Base-by-base conservation (phyloP, 1,140 invertebrate species). In the Musca vetustissima region DNA sequence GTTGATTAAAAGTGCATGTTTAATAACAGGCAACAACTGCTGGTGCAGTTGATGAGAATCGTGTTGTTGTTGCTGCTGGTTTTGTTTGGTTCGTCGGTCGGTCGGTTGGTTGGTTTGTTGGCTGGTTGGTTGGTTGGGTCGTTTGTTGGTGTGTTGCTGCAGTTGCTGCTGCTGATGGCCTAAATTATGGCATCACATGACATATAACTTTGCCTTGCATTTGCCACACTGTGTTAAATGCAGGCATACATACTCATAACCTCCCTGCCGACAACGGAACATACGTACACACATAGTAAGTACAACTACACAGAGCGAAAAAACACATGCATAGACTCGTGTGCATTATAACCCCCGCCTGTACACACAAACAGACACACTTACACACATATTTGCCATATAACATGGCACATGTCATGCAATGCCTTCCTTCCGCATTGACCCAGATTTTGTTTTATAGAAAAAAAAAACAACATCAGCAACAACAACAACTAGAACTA, bases 171-270 rank as follows among this genome's bases (percentile, higher is more conserved):
- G 49, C n/a, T 52, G 57, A 61, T 61, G 57, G 57, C 57, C 57
- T 61, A 61, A 61, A 61, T 61, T 61, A 61, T 61, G 57, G 57
- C 57, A 61, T 61, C 57, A 61, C 57, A 61, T 61, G 57, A 61
- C 57, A 61, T 61, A 61, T 36, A 61, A 61, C 49, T 61, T 61
- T 61, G 57, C 57, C 57, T 61, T 61, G 57, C 36, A 61, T 61
- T 13, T 61, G 21, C 57, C 57, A 61, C 1, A 43, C 57, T 19
- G 11, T 9, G 4, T 9, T 43, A 43, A 6, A 43, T 43, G 28
- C 57, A 61, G 17, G 13, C 22, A 55, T 13, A 9, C 53, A 55
- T 13, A 24, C 53, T 19, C 22, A 61, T 25, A 57, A 28, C 17
- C 32, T 11, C 57, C 19, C 28, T 59, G n/a, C 28, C 55, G 2